A percentile compares a stretch with the other conserved stretches of the same genome.
These are phyloP conservation scores for Byasa hedistus DNA, from an alignment of 2,888 invertebrate genomes.

Conservation along the genomic window DNA sequence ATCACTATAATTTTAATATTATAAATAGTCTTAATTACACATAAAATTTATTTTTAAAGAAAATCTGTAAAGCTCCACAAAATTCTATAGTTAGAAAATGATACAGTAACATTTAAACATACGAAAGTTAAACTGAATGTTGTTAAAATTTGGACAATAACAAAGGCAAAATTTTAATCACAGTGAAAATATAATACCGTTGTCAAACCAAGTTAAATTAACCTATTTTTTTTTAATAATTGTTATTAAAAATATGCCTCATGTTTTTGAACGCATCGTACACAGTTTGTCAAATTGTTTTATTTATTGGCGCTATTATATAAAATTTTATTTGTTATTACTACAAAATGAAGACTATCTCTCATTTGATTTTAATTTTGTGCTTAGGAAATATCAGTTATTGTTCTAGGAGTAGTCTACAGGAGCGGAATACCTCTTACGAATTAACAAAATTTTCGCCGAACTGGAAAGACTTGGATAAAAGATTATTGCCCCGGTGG, in stretches of 20 bases:
- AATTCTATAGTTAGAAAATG: too few species aligned
- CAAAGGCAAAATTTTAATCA: too few species aligned
- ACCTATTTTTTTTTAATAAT: neutral
- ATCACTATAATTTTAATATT: too few species aligned
- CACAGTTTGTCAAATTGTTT: neutral
- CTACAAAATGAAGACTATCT: neutral
- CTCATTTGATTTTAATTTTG: constrained; percentile 22
- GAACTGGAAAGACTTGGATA: constrained; percentile 91
- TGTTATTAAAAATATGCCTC: neutral
- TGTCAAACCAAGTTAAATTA: too few species aligned
- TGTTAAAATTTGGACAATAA: too few species aligned
- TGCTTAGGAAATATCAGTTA: constrained; percentile 31
- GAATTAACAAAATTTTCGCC: constrained; percentile 78
- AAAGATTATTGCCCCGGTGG: constrained; percentile 91
- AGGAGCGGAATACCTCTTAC: constrained; percentile 17
- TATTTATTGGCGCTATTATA: constrained; percentile 15
- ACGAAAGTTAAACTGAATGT: too few species aligned
- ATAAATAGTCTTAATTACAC: too few species aligned
- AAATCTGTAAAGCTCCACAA: too few species aligned
- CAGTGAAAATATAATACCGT: too few species aligned
- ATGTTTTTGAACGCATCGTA: constrained; percentile 2
- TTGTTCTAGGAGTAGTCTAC: constrained; percentile 8
- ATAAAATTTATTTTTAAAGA: too few species aligned
- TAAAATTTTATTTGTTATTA: constrained; percentile 1
- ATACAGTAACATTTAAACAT: too few species aligned